Percentiles rank a stretch among this genome's conserved stretches.
Evolutionary conservation across 92 coral and sea anemone genomes (phyloP).

Genomic region (Phymanthus crucifer): DNA sequence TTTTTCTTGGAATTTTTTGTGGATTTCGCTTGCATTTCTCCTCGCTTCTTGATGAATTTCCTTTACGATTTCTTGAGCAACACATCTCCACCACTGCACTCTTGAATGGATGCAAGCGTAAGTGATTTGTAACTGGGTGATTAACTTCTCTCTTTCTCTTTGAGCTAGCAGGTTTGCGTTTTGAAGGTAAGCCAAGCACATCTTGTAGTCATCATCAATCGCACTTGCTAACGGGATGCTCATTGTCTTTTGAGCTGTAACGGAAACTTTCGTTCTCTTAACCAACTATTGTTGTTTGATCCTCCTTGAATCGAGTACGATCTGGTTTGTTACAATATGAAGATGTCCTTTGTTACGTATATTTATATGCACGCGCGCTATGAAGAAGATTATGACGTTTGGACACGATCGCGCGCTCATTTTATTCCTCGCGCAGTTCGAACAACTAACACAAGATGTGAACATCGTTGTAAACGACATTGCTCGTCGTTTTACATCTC

Average conservation of each 20-base stretch:
- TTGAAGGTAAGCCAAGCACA: conserved; percentile 3
- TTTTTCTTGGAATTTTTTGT: conserved; percentile 5
- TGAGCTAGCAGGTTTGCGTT: neutral
- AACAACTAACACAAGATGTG: no score
- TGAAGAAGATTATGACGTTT: no score
- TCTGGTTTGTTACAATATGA: neutral
- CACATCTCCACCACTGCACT: conserved; percentile 12
- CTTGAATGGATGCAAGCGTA: neutral
- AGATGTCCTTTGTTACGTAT: no score
- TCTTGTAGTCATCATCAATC: conserved; percentile 6
- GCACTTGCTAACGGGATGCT: neutral
- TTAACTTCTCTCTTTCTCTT: neutral
- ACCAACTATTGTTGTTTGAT: no score
- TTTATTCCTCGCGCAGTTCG: no score
- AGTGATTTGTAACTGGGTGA: conserved; percentile 9
- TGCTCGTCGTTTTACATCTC: no score
- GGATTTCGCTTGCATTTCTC: neutral
- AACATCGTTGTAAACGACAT: no score
- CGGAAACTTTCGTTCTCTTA: neutral
- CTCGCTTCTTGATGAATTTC: neutral
- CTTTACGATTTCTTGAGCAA: neutral
- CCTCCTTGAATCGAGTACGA: neutral
- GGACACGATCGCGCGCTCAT: no score
- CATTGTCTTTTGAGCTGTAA: neutral
- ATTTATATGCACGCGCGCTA: no score